Percentiles rank a stretch among this genome's conserved stretches.
Conservation (phyloP, 2,113 vertebrate species). For the Pleuronectes platessa region DNA sequence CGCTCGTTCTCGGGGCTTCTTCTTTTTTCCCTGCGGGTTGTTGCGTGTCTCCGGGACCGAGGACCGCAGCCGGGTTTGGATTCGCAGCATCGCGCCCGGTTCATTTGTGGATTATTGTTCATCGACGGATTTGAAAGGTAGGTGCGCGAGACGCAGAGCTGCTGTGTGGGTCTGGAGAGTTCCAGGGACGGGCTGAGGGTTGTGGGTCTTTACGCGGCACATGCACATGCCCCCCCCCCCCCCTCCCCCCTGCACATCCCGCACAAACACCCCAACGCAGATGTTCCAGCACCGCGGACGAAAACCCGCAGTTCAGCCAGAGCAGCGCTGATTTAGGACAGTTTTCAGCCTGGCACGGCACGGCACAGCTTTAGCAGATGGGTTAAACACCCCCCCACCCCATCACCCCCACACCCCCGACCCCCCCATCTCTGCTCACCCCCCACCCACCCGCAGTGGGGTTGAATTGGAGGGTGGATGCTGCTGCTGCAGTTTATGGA, state of each 20-base stretch:
- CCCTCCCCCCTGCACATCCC: no score
- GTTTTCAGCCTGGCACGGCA: slow-evolving; percentile 51
- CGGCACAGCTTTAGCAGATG: slow-evolving; percentile 47
- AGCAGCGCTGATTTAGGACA: slow-evolving; percentile 58
- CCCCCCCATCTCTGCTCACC: not conserved
- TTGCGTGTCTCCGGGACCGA: not conserved
- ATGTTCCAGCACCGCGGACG: not conserved
- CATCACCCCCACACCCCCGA: not conserved
- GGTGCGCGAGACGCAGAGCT: not conserved
- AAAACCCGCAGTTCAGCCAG: slow-evolving; percentile 23
- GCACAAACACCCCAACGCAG: no score
- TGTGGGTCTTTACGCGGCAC: no score
- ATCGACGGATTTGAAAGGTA: slow-evolving; percentile 56
- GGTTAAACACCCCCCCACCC: slow-evolving; percentile 40
- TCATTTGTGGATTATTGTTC: slow-evolving; percentile 79
- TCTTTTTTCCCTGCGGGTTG: not conserved
- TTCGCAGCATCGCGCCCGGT: slow-evolving; percentile 35
- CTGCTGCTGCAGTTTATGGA: slow-evolving; percentile 49
- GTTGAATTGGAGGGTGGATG: slow-evolving; percentile 14
- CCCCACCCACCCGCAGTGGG: slow-evolving; percentile 25
- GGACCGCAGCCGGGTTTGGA: slow-evolving; percentile 1
- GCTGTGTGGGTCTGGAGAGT: slow-evolving; percentile 8
- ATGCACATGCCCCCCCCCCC: no score
- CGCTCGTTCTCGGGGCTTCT: not conserved
- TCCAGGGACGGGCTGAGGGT: not conserved